These are phyloP conservation scores for Phrynocephalus guinanensis DNA, from an alignment of 2,797 vertebrate genomes.

Conservation along the genomic window DNA sequence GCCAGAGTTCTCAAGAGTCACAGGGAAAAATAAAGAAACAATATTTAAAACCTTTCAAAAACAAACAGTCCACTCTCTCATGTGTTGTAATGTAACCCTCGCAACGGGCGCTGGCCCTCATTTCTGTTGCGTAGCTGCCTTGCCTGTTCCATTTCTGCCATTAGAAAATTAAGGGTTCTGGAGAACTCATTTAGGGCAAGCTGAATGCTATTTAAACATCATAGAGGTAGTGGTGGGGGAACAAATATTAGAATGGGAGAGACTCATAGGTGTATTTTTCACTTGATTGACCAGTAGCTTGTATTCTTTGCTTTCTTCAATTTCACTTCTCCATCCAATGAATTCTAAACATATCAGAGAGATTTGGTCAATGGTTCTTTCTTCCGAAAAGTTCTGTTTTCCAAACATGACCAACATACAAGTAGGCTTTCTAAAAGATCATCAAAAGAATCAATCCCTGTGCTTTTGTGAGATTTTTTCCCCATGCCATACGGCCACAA, in stretches of 20 bases:
- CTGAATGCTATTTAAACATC: slow-evolving; percentile 51
- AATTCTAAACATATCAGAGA: slow-evolving; percentile 21
- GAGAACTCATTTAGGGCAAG: slow-evolving; percentile 58
- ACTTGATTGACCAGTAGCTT: slow-evolving; percentile 52
- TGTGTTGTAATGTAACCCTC: slow-evolving; percentile 62
- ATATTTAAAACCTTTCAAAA: slow-evolving; percentile 76
- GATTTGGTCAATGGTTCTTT: slow-evolving; percentile 47
- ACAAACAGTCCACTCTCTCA: slow-evolving; percentile 72
- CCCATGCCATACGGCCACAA: not conserved
- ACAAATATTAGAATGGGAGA: slow-evolving; percentile 59
- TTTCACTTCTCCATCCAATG: slow-evolving; percentile 59
- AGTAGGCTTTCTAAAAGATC: slow-evolving; percentile 21
- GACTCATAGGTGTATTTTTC: slow-evolving; percentile 53
- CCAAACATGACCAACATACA: slow-evolving; percentile 42
- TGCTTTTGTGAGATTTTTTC: not conserved
- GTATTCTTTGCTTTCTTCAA: slow-evolving; percentile 43
- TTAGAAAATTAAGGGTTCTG: slow-evolving; percentile 67
- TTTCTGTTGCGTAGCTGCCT: slow-evolving; percentile 45
- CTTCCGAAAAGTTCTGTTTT: slow-evolving; percentile 51
- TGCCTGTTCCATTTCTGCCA: slow-evolving; percentile 68
- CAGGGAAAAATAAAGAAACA: slow-evolving; percentile 78
- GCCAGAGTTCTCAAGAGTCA: slow-evolving; percentile 75
- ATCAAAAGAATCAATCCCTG: not conserved
- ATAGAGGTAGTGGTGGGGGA: slow-evolving; percentile 53
- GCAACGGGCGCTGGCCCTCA: slow-evolving; percentile 42